Base-by-base conservation (phyloP, 2,888 invertebrate genomes). In the Amiota communis region DNA sequence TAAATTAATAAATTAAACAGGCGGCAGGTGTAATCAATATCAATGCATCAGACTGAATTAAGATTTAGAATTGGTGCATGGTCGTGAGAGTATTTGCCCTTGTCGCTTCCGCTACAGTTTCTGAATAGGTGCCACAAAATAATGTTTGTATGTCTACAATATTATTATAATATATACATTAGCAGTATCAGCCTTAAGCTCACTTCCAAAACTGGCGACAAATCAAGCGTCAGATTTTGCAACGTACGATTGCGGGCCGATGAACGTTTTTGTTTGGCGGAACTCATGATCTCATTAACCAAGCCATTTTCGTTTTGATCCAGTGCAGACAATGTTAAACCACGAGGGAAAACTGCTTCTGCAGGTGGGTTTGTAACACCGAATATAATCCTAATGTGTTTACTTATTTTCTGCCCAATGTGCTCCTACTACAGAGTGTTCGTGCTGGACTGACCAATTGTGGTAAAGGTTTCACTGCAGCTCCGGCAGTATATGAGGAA, bases 271-370 rank as follows among this genome's bases (percentile, higher is more conserved):
- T 94, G 95, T 75, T 88, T 88, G 94, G 93, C 79, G 23, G 97
- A 96, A 90, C 96, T 94, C 88, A 98, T 97, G 88, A 98, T 97
- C 91, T 97, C 96, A 83, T 97, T 93, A 75, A 98, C 95, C 94
- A 98, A 95, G 75, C 95, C 94, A 23, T 93, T 92, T 87, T 95
- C 94, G 75, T 92, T 91, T 61, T 91, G 91, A 71, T 91, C 89
- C 72, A 88, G 88, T 72, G 72, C 92, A 75, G 92, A 92, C 17
- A 93, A 87, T 73, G 92, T 91, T 84, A 92, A 92, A 78, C 92
- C 91, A 72, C 93, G n/a, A 92, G 53, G 92, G 91, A 85, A 93
- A 92, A 73, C 93, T 91, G 77, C 92, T 91, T 89, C 93, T 93
- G 84, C 3, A 51, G 17, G 10, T 15, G 48, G 57, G 57, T 59